Evolutionary conservation across 2,888 invertebrate species (phyloP), one percentile per base, ranked within the genome.

Genomic region (Hirtodrosophila confusa): DNA sequence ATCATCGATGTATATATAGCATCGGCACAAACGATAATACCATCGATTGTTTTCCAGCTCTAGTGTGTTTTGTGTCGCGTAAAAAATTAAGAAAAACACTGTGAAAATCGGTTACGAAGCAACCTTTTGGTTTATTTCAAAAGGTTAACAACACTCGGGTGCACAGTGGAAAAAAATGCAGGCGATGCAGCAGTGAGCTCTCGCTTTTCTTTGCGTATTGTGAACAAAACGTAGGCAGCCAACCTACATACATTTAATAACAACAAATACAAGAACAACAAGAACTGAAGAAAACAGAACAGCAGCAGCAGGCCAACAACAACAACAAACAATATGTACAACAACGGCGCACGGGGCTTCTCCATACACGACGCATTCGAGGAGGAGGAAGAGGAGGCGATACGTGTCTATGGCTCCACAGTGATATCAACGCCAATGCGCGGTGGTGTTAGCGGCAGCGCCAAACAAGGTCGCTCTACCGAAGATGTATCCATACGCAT

Each of bases 331-430:
- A 74, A 43, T 45, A 86, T 86, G 85, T 87, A 86, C 77, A 89
- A 85, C 75, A 86, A 86, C 76, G 84, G 88, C 43, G 64, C 83
- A 37, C 51, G 88, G 73, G 84, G 95, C 77, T 96, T 96, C 92
- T 95, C 95, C 50, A 96, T 96, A 84, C 96, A 96, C 91, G 96
- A 96, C 91, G 96, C 96, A 10, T 96, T 96, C 89, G 96, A 96
- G 89, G 96, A 96, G 89, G 96, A 96, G 90, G 95, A 96, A 45
- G 96, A 96, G 88, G 96, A 96, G 90, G 95, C 95, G 56, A 94
- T 96, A 84, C 94, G 95, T 89, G 95, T 96, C 45, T 96, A 96
- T 91, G 96, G 96, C 48, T 94, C 95, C 50, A 95, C 95, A 48
- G 94, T 94, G 71, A 94, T 95, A 90, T 93, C 95, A 84, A 94